Base-by-base conservation (phyloP, 92 coral and sea anemone species). In the Micromussa lordhowensis region DNA sequence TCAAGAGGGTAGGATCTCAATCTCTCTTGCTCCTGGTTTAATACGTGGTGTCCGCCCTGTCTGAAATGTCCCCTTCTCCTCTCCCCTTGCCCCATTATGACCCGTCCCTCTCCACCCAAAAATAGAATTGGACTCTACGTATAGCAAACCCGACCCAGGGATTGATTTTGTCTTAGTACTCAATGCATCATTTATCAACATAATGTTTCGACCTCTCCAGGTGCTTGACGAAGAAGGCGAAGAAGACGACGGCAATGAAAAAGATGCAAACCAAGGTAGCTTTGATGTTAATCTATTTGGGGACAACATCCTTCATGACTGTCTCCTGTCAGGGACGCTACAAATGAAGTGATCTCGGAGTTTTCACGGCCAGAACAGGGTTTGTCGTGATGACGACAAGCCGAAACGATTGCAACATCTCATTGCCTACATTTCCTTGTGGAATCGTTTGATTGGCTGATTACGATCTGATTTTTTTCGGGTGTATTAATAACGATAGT, bases 151-250 rank as follows among this genome's bases (percentile, higher is more conserved):
- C 51, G 12, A 44, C 12, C 51, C 51, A 5, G 51, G 61, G 61
- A 5, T 55, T 55, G 22, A 16, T 55, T 55, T 55, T 55, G 24
- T 15, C 61, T 1, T 55, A 16, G 61, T 55, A 15, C 16, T 16
- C 3, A 68, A 26, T 68, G 73, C 51, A 44, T 9, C 12, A 68
- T 68, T 12, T 66, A 22, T 24, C 71, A 66, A 66, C 13, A 9
- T 28, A 66, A 70, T 14, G 7, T 34, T 21, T 32, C 19, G 31
- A 58, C 35, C 22, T 21, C 34, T 1, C 10, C 35, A 91, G 92
- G 87, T 88, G 17, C 94, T 91, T 80, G 94, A 91, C 24, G 94
- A 91, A 51, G 85, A 83, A 57, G 78, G 63, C 17, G 86, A 82
- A 6, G 85, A 48, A 17, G 82, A 51, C 24, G 78, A 69, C 1